These are phyloP conservation scores for Calliopum simillimum DNA, from an alignment of 2,888 invertebrate species.

Conservation along the genomic window DNA sequence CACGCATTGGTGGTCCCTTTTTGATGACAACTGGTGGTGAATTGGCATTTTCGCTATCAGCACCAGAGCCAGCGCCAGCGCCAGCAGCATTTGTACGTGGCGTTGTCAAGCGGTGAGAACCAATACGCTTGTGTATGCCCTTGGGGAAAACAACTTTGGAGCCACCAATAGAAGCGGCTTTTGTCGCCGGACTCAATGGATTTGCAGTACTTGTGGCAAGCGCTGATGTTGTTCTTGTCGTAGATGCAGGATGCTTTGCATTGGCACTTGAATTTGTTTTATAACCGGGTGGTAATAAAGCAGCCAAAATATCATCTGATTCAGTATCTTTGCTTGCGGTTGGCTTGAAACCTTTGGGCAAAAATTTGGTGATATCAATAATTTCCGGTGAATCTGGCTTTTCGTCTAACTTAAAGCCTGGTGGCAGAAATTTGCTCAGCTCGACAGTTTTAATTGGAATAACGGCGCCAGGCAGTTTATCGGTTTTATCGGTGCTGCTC, in stretches of 20 bases:
- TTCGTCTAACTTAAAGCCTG: slow-evolving; percentile 70
- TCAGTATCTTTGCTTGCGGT: slow-evolving; percentile 35
- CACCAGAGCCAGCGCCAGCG: slow-evolving; percentile 65
- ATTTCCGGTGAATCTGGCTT: slow-evolving; percentile 43
- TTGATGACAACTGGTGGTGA: slow-evolving; percentile 77
- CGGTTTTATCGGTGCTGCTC: slow-evolving; percentile 29
- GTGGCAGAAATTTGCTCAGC: slow-evolving; percentile 73
- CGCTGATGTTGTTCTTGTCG: slow-evolving; percentile 45
- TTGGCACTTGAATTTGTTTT: slow-evolving; percentile 57
- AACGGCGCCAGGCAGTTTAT: slow-evolving; percentile 43
- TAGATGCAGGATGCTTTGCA: slow-evolving; percentile 49
- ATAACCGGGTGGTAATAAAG: slow-evolving; percentile 72
- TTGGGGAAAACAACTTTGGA: slow-evolving; percentile 85
- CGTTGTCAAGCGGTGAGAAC: slow-evolving; percentile 69
- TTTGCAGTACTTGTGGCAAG: too few species aligned
- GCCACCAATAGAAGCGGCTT: slow-evolving; percentile 64
- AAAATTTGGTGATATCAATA: slow-evolving; percentile 70
- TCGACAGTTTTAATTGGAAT: slow-evolving; percentile 68
- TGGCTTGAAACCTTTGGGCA: slow-evolving; percentile 74
- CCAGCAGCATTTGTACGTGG: slow-evolving; percentile 67
- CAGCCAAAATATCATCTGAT: slow-evolving; percentile 56
- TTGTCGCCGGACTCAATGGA: slow-evolving; percentile 53
- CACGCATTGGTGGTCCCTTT: slow-evolving; percentile 88
- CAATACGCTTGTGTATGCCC: slow-evolving; percentile 71
- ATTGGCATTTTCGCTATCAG: slow-evolving; percentile 59